Percentiles rank a stretch among this genome's conserved stretches.
phyloP scores from a whole-genome alignment of 2,113 vertebrate species.

The Taxidea taxus region DNA sequence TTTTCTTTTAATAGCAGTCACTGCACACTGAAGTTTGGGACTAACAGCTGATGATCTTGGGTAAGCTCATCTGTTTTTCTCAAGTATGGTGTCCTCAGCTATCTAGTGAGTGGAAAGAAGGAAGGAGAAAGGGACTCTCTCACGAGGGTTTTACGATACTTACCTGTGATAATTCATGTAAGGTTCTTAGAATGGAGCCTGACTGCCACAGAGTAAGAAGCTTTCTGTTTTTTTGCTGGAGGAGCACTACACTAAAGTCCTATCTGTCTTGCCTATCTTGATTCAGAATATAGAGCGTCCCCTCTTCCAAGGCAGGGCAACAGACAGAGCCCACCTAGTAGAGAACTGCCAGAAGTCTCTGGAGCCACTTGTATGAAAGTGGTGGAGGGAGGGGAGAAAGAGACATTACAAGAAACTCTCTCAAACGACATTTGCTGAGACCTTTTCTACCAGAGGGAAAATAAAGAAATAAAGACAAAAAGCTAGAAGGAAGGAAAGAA shows the following conservation, averaged over 20 bases:
- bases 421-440: not conserved
- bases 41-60: not conserved
- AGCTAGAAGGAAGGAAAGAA: not conserved
- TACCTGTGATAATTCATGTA: not conserved
- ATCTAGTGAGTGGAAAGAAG: not conserved
- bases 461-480: not conserved
- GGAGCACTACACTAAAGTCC: no score
- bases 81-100: not conserved
- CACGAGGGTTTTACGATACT: not conserved
- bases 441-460: not conserved
- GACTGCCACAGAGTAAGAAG: not conserved
- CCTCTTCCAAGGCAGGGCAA: not conserved
- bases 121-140: not conserved
- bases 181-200: not conserved
- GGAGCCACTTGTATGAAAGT: not conserved
- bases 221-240: not conserved
- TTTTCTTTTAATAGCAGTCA: not conserved
- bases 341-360: not conserved
- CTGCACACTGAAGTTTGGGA: not conserved
- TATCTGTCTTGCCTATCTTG: not conserved
- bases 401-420: not conserved
- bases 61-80: not conserved
- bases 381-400: not conserved
- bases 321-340: not conserved
- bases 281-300: not conserved